These are phyloP conservation scores for Apolygus lucorum DNA, from an alignment of 1,140 invertebrate genomes.

Conservation along the genomic window DNA sequence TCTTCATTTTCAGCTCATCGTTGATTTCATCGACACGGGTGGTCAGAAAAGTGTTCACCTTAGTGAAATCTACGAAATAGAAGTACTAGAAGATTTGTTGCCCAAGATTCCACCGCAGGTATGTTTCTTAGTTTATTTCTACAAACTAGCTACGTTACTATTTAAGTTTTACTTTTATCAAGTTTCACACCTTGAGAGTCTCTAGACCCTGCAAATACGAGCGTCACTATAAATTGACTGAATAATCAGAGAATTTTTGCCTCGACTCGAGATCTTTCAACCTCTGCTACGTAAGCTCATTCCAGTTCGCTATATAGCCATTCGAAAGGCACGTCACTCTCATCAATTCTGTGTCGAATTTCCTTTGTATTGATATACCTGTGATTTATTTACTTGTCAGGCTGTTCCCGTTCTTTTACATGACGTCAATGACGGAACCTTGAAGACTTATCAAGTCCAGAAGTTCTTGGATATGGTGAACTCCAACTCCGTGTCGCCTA, in stretches of 20 bases:
- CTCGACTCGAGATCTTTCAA: neutral
- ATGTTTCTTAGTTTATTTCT: neutral
- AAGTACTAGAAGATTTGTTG: neutral
- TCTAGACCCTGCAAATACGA: neutral
- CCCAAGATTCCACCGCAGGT: slow-evolving; percentile 1
- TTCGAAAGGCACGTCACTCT: neutral
- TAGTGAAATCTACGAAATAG: neutral
- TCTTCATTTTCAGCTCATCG: neutral
- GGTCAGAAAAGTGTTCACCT: neutral
- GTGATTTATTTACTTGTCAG: neutral
- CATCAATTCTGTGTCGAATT: neutral
- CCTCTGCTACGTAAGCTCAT: neutral
- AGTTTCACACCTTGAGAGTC: slow-evolving; percentile 1
- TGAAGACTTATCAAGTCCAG: neutral
- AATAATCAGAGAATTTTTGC: slow-evolving; percentile 6
- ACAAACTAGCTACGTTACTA: neutral
- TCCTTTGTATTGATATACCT: neutral
- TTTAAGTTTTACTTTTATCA: neutral
- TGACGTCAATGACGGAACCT: neutral
- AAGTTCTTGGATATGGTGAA: slow-evolving; percentile 10
- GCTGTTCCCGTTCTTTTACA: neutral
- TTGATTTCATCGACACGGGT: slow-evolving; percentile 17
- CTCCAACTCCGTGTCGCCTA: neutral
- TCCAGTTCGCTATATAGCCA: too few species aligned
- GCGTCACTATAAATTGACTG: neutral